Base-by-base conservation (phyloP, 2,888 invertebrate genomes). In the Ephialtes manifestator region DNA sequence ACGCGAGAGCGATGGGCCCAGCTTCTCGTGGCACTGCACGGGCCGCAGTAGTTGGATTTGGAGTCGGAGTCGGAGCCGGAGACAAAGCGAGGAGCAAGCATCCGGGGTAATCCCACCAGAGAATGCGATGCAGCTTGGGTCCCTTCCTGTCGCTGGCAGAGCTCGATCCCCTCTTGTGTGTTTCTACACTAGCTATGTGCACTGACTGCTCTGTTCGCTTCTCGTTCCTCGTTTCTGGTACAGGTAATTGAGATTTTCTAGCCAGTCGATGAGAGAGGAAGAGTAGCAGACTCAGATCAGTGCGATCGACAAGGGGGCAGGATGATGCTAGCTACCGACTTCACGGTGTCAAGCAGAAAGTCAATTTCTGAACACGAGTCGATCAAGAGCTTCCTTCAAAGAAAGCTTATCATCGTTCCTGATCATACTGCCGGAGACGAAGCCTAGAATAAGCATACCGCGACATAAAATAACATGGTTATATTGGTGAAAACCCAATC, bases 231-330 rank as follows among this genome's bases (percentile, higher is more conserved):
- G 88, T 70, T 75, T 75, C 68, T 65, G 76, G 83, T 79, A 89
- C 90, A 91, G 91, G 90, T 92, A 92, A 92, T 92, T 92, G 91
- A 90, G 90, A 91, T 90, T 91, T 91, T 91, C 89, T 83, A 84
- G 86, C 87, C 85, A 87, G 85, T 88, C 84, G 87, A 86, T 83
- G 86, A 84, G 82, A 82, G 75, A 74, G 85, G 67, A 83, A 76
- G 68, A 70, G 31, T 18, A 31, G 75, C 70, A 72, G 76, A 72
- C 76, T 35, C 51, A 51, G 67, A 68, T 43, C 28, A 63, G 70
- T 18, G 67, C 35, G 60, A 60, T 20, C 46, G 48, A 71, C 48
- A 77, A 78, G 67, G 70, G 24, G 35, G 79, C 20, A 72, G 74
- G 70, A 70, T 86, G 82, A 85, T 83, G 71, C 39, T 55, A 67